phyloP scores from a whole-genome alignment of 2,113 vertebrate species.

The Astatoreochromis straeleni region DNA sequence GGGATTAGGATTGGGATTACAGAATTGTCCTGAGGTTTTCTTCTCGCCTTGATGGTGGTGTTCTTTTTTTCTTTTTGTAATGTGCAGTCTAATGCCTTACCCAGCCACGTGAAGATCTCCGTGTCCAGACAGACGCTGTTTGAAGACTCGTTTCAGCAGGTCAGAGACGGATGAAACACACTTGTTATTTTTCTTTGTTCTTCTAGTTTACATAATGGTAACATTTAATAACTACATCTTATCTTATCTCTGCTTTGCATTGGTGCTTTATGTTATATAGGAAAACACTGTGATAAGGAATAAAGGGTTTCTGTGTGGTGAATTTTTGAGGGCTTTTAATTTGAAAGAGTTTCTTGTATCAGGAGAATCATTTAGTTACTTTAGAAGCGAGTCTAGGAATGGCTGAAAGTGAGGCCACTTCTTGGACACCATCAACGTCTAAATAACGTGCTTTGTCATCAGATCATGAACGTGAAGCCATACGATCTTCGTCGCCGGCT shows the following conservation, averaged over 20 bases:
- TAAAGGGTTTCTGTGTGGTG: not conserved
- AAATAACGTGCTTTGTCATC: not conserved
- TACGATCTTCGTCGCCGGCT: constrained; percentile 92
- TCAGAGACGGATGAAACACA: constrained; percentile 35
- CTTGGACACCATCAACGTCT: not conserved
- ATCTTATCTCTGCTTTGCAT: not conserved
- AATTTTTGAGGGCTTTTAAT: not conserved
- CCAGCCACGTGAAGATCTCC: constrained; percentile 96
- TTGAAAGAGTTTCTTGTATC: not conserved
- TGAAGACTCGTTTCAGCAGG: constrained; percentile 98
- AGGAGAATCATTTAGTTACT: not conserved
- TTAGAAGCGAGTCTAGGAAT: not conserved
- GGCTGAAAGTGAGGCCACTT: not conserved
- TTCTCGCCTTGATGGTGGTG: not conserved
- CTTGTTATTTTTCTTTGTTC: not conserved
- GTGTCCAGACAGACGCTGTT: constrained; percentile 96
- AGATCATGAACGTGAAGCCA: constrained; percentile 99
- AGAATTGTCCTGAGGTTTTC: not conserved
- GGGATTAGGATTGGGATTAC: not conserved
- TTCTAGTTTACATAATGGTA: not conserved
- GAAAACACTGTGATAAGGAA: not conserved
- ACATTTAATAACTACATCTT: not conserved
- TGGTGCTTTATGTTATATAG: not conserved
- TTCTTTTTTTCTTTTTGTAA: not conserved
- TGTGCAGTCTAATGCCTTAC: constrained; percentile 86